Evolutionary conservation across 2,797 vertebrate genomes (phyloP), one percentile per base, ranked within the genome.

Genomic region (Halcyon chelicuti): DNA sequence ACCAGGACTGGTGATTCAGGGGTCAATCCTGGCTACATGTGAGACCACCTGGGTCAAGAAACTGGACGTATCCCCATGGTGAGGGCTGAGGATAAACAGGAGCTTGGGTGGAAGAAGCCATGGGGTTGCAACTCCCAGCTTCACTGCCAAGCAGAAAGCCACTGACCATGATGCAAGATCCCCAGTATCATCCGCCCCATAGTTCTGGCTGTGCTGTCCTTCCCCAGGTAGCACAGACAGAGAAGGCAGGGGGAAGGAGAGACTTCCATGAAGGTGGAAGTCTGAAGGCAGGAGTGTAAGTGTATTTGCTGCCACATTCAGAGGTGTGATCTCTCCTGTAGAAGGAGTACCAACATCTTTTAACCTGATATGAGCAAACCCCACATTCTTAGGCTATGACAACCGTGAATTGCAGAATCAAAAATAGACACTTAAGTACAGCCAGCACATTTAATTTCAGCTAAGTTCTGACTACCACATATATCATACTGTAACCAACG

Each of bases 131-230:
- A 40, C 14, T 63, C 14, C 25, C 47, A 74, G 35, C 37, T 33
- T 79, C 72, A 10, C 11, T 20, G 25, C 52, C 47, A 62, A 60
- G 47, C 1, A 1, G 29, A 55, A 31, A 55, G 40, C 5, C 37
- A 18, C 39, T 29, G 20, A 23, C 8, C 2, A 0, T 3, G 9
- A 17, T 7, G 26, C 51, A 68, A 28, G 26, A 70, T 8, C 12
- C 39, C 55, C 25, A 8, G 4, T 10, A 29, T 19, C 51, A 60
- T 5, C 35, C 0, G 0, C 1, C 3, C 6, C 4, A 1, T 62
- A 63, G 21, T 26, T 39, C 19, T 44, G 49, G 33, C 31, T 12
- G 8, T 15, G 15, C 51, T 54, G 25, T n/a, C 40, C 29, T 66
- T 63, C 35, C 58, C 20, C 1, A 0, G 16, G 39, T 19, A 55